These are phyloP conservation scores for Apoda limacodes DNA, from an alignment of 2,888 invertebrate species.

Conservation along the genomic window DNA sequence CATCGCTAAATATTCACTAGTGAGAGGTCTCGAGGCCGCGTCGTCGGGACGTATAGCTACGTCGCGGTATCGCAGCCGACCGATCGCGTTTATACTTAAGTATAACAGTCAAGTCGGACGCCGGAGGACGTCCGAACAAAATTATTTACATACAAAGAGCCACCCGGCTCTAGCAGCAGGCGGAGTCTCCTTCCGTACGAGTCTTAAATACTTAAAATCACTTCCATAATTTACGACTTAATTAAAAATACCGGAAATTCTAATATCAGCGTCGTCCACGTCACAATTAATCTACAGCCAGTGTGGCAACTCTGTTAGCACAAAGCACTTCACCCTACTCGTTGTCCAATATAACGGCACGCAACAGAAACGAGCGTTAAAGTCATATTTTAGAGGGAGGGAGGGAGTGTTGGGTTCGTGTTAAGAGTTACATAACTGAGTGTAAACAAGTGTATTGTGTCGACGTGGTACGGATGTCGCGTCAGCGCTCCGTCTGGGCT, in stretches of 20 bases:
- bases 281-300: conserved; percentile 18
- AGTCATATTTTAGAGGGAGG: conserved; percentile 19
- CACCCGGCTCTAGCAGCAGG: conserved; percentile 23
- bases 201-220: conserved; percentile 49
- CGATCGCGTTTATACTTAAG: conserved; percentile 54
- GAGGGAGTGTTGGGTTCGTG: conserved; percentile 14
- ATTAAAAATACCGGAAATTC: conserved; percentile 59
- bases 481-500: neutral
- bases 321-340: no score
- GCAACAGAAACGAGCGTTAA: conserved; percentile 14
- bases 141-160: conserved; percentile 55
- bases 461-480: neutral
- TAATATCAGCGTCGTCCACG: conserved; percentile 31
- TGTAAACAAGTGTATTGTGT: neutral
- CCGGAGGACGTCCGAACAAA: conserved; percentile 51
- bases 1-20: conserved; percentile 65
- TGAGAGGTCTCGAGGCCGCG: conserved; percentile 63
- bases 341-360: no score
- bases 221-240: conserved; percentile 66
- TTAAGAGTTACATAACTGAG: no score
- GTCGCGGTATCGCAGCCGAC: conserved; percentile 41
- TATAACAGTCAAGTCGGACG: conserved; percentile 51
- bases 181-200: conserved; percentile 33
- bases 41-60: conserved; percentile 36
- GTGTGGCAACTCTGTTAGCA: no score